These are phyloP conservation scores for Aotus griseimembra DNA, from an alignment of 2,797 vertebrate species.

Conservation along the genomic window DNA sequence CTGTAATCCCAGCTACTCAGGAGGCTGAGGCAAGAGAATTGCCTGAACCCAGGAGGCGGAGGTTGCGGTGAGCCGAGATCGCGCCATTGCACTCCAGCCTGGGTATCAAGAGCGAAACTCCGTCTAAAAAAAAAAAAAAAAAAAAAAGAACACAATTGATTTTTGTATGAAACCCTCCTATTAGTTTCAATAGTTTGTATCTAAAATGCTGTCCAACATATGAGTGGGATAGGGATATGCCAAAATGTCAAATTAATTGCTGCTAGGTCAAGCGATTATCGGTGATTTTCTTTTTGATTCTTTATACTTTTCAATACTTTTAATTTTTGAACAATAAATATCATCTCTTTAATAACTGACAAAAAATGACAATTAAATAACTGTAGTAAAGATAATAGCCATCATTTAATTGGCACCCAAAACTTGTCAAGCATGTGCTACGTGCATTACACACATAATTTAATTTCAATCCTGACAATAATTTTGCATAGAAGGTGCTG, in stretches of 20 bases:
- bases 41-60: no score
- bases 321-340: neutral
- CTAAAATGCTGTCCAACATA: constrained; percentile 14
- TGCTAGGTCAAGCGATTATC: neutral
- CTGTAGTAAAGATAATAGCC: neutral
- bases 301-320: neutral
- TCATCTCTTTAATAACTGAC: neutral
- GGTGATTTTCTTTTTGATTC: neutral
- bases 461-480: neutral
- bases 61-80: no score
- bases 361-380: neutral
- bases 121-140: no score
- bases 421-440: neutral
- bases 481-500: neutral
- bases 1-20: no score
- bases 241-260: neutral
- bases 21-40: no score
- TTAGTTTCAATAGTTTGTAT: neutral
- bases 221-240: rapidly evolving
- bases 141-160: neutral
- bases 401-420: neutral
- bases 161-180: neutral
- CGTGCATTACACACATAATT: neutral
- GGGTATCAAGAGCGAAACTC: no score
- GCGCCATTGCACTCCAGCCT: no score